phyloP scores from a whole-genome alignment of 2,797 vertebrate genomes.

The Gymnoscopelus braueri region DNA sequence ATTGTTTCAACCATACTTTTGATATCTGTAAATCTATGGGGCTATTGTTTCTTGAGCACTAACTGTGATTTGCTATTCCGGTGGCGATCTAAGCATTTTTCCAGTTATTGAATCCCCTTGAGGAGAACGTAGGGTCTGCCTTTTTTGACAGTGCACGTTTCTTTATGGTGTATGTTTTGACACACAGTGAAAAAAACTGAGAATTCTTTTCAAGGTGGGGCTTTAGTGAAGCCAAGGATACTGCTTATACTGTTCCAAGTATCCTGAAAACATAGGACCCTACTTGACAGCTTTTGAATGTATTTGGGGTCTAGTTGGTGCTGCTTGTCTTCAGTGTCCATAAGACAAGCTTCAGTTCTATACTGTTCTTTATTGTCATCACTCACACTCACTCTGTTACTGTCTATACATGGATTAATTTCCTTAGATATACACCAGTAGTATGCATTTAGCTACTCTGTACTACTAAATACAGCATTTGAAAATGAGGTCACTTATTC shows the following conservation, averaged over 20 bases:
- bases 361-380: constrained; percentile 32
- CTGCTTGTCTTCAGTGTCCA: constrained; percentile 26
- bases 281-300: constrained; percentile 24
- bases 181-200: constrained; percentile 44
- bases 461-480: constrained; percentile 12
- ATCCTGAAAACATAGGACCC: constrained; percentile 31
- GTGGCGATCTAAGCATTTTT: constrained; percentile 38
- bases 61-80: constrained; percentile 26
- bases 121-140: constrained; percentile 34
- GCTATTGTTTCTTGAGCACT: constrained; percentile 24
- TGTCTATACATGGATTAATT: constrained; percentile 26
- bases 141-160: constrained; percentile 39
- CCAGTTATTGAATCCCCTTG: constrained; percentile 30
- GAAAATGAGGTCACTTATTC: constrained; percentile 23
- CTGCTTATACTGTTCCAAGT: constrained; percentile 21
- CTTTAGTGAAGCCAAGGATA: constrained; percentile 43
- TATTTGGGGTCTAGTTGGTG: constrained; percentile 29
- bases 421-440: constrained; percentile 28
- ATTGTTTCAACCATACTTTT: constrained; percentile 27
- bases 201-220: constrained; percentile 25
- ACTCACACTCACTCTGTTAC: constrained; percentile 21
- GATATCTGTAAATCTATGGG: constrained; percentile 31
- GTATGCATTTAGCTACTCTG: constrained; percentile 26
- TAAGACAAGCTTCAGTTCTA: constrained; percentile 26
- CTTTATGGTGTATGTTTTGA: constrained; percentile 35